Percentiles rank a stretch among this genome's conserved stretches.
phyloP scores from a whole-genome alignment of 2,888 invertebrate species.

The Phaonia tiefii region DNA sequence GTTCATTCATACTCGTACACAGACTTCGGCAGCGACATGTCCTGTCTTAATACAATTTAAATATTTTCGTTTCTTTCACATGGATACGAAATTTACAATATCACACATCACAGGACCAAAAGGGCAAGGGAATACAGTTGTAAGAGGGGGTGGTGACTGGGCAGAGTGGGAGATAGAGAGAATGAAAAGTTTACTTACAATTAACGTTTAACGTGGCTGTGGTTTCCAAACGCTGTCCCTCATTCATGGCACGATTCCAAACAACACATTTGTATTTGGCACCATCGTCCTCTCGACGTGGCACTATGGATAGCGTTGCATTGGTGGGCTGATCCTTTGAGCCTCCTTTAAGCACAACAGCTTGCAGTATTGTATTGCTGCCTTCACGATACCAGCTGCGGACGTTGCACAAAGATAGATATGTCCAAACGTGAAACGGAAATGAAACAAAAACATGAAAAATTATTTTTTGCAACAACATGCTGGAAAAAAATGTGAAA shows the following conservation, averaged over 20 bases:
- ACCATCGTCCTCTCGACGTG: conserved; percentile 91
- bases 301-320: conserved; percentile 88
- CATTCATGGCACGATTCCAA: conserved; percentile 93
- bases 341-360: conserved; percentile 86
- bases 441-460: conserved; percentile 39
- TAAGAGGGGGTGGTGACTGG: background rate
- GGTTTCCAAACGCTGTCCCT: conserved; percentile 89
- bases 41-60: conserved; percentile 17
- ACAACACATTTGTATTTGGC: conserved; percentile 92
- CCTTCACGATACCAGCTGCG: conserved; percentile 91
- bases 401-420: conserved; percentile 43
- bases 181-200: conserved; percentile 85
- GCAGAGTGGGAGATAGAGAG: conserved; percentile 36
- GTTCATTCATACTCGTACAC: no score
- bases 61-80: conserved; percentile 5
- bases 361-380: conserved; percentile 86
- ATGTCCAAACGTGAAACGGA: conserved; percentile 20
- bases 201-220: conserved; percentile 92
- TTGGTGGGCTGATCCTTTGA: conserved; percentile 88
- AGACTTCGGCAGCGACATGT: background rate
- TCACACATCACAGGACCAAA: conserved; percentile 36
- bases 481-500: no score
- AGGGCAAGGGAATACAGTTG: background rate
- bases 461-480: conserved; percentile 33
- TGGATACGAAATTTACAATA: conserved; percentile 24